A percentile compares a stretch with the other conserved stretches of the same genome.
These are phyloP conservation scores for Ruditapes philippinarum DNA, from an alignment of 1,140 invertebrate genomes.

Conservation along the genomic window DNA sequence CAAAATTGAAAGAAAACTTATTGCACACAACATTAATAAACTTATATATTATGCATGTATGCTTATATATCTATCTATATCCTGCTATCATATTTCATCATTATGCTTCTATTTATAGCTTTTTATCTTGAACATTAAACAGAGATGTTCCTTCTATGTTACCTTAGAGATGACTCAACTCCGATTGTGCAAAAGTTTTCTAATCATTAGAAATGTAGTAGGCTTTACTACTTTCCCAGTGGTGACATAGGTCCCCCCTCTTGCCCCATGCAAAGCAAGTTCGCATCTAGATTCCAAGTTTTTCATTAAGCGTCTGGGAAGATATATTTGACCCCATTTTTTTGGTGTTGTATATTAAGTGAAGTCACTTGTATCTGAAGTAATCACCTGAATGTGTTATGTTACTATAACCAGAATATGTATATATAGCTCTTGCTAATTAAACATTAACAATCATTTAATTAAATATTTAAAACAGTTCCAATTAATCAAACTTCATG, in stretches of 20 bases:
- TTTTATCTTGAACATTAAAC: background rate
- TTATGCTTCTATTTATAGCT: background rate
- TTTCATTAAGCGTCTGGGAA: too few relatives aligned
- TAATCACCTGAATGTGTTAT: background rate
- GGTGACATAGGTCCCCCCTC: background rate
- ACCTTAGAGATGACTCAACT: background rate
- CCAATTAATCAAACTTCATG: constrained; percentile 53
- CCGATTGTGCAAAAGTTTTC: background rate
- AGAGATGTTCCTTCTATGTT: background rate
- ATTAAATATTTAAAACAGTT: background rate
- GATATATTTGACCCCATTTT: too few relatives aligned
- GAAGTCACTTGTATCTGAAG: background rate
- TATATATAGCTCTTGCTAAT: constrained; percentile 14
- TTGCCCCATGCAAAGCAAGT: constrained; percentile 78
- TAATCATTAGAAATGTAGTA: background rate
- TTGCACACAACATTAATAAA: background rate
- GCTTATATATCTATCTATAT: background rate
- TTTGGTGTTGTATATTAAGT: too few relatives aligned
- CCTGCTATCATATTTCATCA: background rate
- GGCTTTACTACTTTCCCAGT: background rate
- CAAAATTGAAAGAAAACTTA: background rate
- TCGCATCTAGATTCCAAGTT: constrained; percentile 65
- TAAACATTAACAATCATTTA: background rate
- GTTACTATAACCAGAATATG: constrained; percentile 45
- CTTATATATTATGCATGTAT: background rate